Conservation (phyloP, 1,140 invertebrate species). For the Pissodes strobi region DNA sequence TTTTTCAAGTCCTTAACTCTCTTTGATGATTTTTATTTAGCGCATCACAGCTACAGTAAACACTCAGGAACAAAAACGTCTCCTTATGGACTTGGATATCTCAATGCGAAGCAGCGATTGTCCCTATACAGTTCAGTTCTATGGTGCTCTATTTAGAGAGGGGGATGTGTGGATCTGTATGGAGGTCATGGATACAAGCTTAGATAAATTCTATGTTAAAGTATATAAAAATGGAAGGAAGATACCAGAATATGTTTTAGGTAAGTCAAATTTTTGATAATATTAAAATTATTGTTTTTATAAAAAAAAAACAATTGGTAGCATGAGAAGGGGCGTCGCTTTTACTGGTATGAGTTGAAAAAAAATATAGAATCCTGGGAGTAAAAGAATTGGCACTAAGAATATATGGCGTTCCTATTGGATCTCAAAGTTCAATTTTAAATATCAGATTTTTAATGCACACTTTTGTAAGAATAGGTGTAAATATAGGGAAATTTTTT, state of each 20-base stretch:
- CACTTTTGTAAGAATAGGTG: too few relatives aligned
- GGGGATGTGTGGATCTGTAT: constrained; percentile 99
- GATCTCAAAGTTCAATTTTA: too few relatives aligned
- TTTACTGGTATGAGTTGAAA: too few relatives aligned
- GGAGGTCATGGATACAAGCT: constrained; percentile 97
- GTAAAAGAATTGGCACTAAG: too few relatives aligned
- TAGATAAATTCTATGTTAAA: constrained; percentile 95
- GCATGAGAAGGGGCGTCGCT: too few relatives aligned
- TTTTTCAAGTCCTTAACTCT: too few relatives aligned
- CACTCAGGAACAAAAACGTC: constrained; percentile 85
- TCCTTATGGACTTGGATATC: constrained; percentile 96
- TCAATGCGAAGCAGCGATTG: constrained; percentile 94
- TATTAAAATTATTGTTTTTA: neutral
- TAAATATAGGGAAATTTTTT: too few relatives aligned
- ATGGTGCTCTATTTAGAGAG: constrained; percentile 93
- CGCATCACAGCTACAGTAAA: constrained; percentile 79
- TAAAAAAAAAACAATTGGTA: neutral
- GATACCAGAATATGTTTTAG: constrained; percentile 94
- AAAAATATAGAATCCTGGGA: too few relatives aligned
- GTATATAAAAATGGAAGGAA: constrained; percentile 75
- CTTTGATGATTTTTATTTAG: neutral
- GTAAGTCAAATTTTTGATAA: constrained; percentile 57
- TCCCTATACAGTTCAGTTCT: constrained; percentile 96
- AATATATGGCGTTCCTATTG: too few relatives aligned
- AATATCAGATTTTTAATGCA: too few relatives aligned